Evolutionary conservation across 2,888 invertebrate species (phyloP).

Genomic region (Chymomyza fuscimana): DNA sequence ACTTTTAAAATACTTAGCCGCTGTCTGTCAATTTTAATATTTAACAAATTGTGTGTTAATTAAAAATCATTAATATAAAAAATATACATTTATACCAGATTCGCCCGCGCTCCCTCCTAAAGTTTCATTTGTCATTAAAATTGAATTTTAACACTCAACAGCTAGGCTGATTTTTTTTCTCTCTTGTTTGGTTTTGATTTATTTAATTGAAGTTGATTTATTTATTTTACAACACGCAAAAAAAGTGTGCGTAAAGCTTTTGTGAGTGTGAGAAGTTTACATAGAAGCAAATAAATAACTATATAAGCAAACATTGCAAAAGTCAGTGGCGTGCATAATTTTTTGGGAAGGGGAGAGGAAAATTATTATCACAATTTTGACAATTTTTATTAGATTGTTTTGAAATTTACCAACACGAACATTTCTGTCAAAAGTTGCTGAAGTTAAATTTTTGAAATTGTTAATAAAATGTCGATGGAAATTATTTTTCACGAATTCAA

Average conservation of each 20-base stretch:
- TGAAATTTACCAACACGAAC: too few species aligned
- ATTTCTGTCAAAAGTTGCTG: too few species aligned
- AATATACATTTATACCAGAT: background rate
- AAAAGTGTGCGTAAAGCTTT: background rate
- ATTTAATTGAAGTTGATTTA: background rate
- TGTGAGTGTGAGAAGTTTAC: too few species aligned
- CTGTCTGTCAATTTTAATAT: conserved; percentile 7
- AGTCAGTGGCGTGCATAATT: too few species aligned
- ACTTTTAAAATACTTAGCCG: background rate
- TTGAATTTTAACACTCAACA: conserved; percentile 1
- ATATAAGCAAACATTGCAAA: background rate
- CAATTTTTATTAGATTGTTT: too few species aligned
- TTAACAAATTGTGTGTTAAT: conserved; percentile 24
- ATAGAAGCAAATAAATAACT: background rate
- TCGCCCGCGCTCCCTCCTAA: too few species aligned
- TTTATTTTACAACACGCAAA: background rate
- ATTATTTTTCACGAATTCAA: too few species aligned
- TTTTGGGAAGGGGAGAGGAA: too few species aligned
- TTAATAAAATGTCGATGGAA: too few species aligned
- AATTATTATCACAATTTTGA: too few species aligned
- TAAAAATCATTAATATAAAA: conserved; percentile 16
- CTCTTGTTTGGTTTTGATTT: background rate
- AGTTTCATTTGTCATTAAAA: conserved; percentile 3
- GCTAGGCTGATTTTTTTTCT: background rate
- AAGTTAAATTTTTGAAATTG: too few species aligned